Conservation (phyloP, 1,140 invertebrate genomes). For the Drosophila sp. region DNA sequence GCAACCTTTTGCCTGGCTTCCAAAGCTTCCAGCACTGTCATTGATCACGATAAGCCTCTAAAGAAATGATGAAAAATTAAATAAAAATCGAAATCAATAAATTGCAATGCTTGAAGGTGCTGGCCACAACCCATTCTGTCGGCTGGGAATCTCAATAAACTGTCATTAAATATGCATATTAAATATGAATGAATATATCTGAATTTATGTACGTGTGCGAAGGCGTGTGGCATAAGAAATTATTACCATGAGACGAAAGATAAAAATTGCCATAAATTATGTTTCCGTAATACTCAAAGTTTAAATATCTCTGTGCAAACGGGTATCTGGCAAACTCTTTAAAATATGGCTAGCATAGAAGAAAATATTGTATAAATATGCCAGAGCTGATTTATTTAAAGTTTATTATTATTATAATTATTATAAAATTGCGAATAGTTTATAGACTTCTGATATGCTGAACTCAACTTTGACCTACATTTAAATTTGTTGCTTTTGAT, state of each 20-base stretch:
- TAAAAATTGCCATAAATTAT: slow-evolving; percentile 48
- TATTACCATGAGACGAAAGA: slow-evolving; percentile 14
- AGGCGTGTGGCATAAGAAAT: slow-evolving; percentile 22
- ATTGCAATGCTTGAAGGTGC: slow-evolving; percentile 56
- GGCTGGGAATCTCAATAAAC: slow-evolving; percentile 52
- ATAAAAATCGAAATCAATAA: slow-evolving; percentile 75
- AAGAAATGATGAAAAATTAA: slow-evolving; percentile 63
- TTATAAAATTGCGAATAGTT: no score
- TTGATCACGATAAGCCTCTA: slow-evolving; percentile 44
- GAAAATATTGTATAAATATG: no score
- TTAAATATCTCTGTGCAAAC: background rate
- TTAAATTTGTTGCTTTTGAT: no score
- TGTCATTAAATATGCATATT: slow-evolving; percentile 73
- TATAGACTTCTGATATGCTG: no score
- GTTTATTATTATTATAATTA: no score
- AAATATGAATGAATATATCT: slow-evolving; percentile 51
- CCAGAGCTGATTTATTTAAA: no score
- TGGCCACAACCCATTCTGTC: background rate
- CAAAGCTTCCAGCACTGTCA: slow-evolving; percentile 26
- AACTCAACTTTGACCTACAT: no score
- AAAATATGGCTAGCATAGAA: no score
- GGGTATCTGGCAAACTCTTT: no score
- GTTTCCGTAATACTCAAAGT: slow-evolving; percentile 25
- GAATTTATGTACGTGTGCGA: slow-evolving; percentile 8
- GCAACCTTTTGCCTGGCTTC: slow-evolving; percentile 17